Percentiles rank a stretch among this genome's conserved stretches.
These are phyloP conservation scores for Drosophila sulfurigaster DNA, from an alignment of 1,140 invertebrate genomes.

Conservation along the genomic window DNA sequence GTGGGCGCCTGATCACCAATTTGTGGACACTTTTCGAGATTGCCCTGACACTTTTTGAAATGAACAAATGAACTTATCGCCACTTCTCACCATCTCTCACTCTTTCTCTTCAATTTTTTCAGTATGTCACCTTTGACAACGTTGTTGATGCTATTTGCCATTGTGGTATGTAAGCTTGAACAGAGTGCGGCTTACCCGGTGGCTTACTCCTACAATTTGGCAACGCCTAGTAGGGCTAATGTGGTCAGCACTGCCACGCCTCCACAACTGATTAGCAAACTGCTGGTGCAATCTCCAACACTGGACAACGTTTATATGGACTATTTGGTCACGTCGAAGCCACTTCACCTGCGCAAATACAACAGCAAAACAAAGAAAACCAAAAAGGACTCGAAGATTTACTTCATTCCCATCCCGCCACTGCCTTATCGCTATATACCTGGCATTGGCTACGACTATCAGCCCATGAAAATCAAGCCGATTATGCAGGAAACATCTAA, in stretches of 20 bases:
- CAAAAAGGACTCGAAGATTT: conserved; percentile 83
- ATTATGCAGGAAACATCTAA: conserved; percentile 47
- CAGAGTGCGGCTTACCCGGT: conserved; percentile 27
- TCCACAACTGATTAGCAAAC: conserved; percentile 42
- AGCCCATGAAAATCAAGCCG: conserved; percentile 80
- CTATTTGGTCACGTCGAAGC: conserved; percentile 77
- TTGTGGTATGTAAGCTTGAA: conserved; percentile 16
- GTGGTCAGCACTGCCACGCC: conserved; percentile 9
- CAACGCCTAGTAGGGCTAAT: conserved; percentile 27
- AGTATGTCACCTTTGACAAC: conserved; percentile 7
- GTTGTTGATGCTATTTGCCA: conserved; percentile 23
- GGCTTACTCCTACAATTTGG: conserved; percentile 48
- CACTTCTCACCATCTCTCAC: background rate
- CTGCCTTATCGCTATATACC: conserved; percentile 81
- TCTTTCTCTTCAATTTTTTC: background rate
- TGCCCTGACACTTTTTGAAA: conserved; percentile 45
- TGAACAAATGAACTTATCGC: background rate
- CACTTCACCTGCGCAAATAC: conserved; percentile 72
- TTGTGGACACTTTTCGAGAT: conserved; percentile 54
- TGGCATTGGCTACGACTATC: conserved; percentile 78
- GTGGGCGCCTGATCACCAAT: conserved; percentile 41
- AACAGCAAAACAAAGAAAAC: conserved; percentile 80
- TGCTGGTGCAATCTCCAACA: conserved; percentile 72
- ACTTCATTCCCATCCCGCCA: conserved; percentile 81
- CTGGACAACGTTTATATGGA: conserved; percentile 78